phyloP scores from a whole-genome alignment of 2,113 vertebrate genomes.

The Electrona antarctica region DNA sequence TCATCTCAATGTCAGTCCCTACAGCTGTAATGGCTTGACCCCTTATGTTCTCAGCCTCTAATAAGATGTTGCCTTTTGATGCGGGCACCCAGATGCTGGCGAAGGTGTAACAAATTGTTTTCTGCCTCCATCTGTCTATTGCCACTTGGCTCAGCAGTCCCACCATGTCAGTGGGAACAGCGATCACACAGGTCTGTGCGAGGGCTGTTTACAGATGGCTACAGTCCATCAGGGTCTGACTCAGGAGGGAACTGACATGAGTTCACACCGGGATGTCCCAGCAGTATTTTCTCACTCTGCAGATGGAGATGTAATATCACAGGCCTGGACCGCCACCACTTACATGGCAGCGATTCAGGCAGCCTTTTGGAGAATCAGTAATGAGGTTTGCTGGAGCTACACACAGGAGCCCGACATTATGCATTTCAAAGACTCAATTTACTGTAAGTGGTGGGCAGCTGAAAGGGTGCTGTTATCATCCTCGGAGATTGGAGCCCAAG shows the following conservation, averaged over 20 bases:
- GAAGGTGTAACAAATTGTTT: neutral
- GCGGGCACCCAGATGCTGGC: neutral
- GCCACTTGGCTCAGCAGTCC: too few relatives aligned
- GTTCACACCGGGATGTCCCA: slow-evolving; percentile 5
- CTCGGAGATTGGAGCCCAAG: slow-evolving; percentile 16
- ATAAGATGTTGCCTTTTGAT: neutral
- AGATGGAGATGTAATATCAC: slow-evolving; percentile 9
- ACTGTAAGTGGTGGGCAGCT: slow-evolving; percentile 28
- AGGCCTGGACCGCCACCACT: neutral
- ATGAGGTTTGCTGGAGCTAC: slow-evolving; percentile 14
- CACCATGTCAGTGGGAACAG: too few relatives aligned
- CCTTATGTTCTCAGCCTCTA: neutral
- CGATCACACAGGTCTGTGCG: neutral
- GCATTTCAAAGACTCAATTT: slow-evolving; percentile 35
- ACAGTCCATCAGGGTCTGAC: neutral
- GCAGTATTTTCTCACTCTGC: neutral
- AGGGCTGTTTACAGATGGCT: neutral
- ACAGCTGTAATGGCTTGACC: neutral
- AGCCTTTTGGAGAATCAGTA: slow-evolving; percentile 37
- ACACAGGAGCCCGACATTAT: slow-evolving; percentile 18
- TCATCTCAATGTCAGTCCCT: neutral
- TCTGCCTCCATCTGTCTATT: too few relatives aligned
- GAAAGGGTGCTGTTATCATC: slow-evolving; percentile 14
- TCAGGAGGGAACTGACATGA: neutral
- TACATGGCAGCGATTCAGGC: slow-evolving; percentile 24